Evolutionary conservation across 2,888 invertebrate genomes (phyloP).

Genomic region (Caenorhabditis angaria): DNA sequence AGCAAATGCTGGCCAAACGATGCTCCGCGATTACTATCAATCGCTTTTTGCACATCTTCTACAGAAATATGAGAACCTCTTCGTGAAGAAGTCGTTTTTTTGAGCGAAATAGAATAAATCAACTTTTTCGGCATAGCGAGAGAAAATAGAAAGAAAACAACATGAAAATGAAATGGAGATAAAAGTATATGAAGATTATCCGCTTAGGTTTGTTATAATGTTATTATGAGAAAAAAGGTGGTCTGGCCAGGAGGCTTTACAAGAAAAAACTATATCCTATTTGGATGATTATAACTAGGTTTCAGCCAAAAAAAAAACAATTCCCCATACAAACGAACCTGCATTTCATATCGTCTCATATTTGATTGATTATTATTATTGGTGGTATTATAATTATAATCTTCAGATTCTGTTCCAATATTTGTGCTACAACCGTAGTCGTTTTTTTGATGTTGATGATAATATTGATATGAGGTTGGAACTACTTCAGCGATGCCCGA

Average conservation of each 20-base stretch:
- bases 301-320: background rate
- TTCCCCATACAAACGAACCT: constrained; percentile 15
- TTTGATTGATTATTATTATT: background rate
- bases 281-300: background rate
- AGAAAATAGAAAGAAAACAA: background rate
- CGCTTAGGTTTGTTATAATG: constrained; percentile 5
- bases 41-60: constrained; percentile 11
- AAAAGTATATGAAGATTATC: background rate
- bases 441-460: constrained; percentile 43
- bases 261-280: constrained; percentile 3
- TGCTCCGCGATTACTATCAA: background rate
- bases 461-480: constrained; percentile 30
- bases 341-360: constrained; percentile 38
- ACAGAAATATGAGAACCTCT: background rate
- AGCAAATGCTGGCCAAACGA: constrained; percentile 5
- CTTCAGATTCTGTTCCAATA: background rate
- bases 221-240: background rate
- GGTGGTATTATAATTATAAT: too few relatives aligned
- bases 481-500: constrained; percentile 3
- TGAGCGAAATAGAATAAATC: constrained; percentile 36
- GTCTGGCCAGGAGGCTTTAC: background rate
- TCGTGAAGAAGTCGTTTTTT: constrained; percentile 5
- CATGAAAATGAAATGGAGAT: background rate
- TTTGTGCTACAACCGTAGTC: constrained; percentile 26
- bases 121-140: constrained; percentile 20